phyloP scores from a whole-genome alignment of 1,140 invertebrate species.

The Eueides isabella region DNA sequence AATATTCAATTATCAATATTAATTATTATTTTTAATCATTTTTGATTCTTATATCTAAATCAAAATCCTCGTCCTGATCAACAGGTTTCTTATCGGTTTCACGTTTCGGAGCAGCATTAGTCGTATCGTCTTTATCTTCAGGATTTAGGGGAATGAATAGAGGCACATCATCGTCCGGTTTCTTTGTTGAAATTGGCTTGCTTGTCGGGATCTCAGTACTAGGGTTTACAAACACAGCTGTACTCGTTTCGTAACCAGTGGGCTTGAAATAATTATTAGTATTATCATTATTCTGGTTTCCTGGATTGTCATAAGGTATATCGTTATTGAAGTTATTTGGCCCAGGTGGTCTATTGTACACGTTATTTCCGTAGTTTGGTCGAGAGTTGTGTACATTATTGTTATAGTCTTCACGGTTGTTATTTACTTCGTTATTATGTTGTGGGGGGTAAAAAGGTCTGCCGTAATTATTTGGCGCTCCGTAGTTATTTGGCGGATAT shows the following conservation, averaged over 20 bases:
- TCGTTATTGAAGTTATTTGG: conserved; percentile 29
- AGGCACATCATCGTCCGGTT: conserved; percentile 40
- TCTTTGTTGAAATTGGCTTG: conserved; percentile 26
- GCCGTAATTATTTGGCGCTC: conserved; percentile 22
- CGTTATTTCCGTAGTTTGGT: conserved; percentile 1
- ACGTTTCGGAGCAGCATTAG: conserved; percentile 55
- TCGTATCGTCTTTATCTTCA: conserved; percentile 40
- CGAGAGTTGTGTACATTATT: conserved; percentile 14
- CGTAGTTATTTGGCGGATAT: conserved; percentile 23
- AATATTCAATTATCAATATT: not conserved
- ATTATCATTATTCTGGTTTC: conserved; percentile 26
- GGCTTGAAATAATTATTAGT: not conserved
- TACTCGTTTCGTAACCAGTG: not conserved
- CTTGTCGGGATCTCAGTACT: conserved; percentile 17
- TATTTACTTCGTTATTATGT: conserved; percentile 29
- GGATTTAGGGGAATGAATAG: conserved; percentile 45
- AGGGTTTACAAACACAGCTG: conserved; percentile 15
- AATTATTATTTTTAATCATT: conserved; percentile 18
- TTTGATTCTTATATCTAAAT: conserved; percentile 60
- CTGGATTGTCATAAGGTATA: conserved; percentile 18
- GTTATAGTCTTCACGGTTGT: conserved; percentile 31
- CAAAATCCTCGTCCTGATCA: conserved; percentile 53
- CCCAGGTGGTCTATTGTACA: not conserved
- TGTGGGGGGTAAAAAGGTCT: conserved; percentile 31
- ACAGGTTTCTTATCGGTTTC: conserved; percentile 50